Base-by-base conservation (phyloP, 2,888 invertebrate genomes). In the Drosophila meridionalis region DNA sequence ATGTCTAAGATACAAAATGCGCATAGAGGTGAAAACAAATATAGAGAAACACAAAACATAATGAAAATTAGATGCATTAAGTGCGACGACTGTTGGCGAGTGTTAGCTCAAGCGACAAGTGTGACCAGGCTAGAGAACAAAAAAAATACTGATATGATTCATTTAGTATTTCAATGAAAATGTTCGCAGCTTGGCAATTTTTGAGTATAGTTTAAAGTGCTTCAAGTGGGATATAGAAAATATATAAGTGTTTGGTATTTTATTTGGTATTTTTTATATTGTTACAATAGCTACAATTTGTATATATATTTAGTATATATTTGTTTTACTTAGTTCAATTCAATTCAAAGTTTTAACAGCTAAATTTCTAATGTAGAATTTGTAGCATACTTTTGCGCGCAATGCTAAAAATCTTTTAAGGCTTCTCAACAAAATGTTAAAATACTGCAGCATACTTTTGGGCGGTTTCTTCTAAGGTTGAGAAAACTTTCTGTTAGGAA, bases 21-120 rank as follows among this genome's bases (percentile, higher is more conserved):
- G 87, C 84, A 83, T 85, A 85, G 87, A 85, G 84, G 89, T 89
- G 89, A 85, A 79, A 68, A 61, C 20, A 20, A 26, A 32, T 40
- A 55, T 36, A 56, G 12, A 36, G 34, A 52, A 74, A 36, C 36
- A 50, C 14, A n/a, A 32, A 14, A 38, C 36, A 36, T 28, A 28
- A 26, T 9, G 20, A 9, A 50, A 50, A 50, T 58, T 6, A 65
- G 80, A 26, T 69, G 77, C 76, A 63, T 72, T 77, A 66, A 59
- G 43, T 60, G 72, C 61, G 20, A 4, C 50, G 57, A n/a, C 34
- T 34, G 67, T 64, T 48, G 32, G 64, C 74, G 59, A 65, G 64
- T 67, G 63, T 47, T 56, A 36, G 59, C 76, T 69, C 42, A 38
- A 65, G 38, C 59, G 5, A 0, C 59, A 43, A 69, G 64, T 69